Evolutionary conservation across 2,888 invertebrate genomes (phyloP).

Genomic region (Cylloceria caligata): DNA sequence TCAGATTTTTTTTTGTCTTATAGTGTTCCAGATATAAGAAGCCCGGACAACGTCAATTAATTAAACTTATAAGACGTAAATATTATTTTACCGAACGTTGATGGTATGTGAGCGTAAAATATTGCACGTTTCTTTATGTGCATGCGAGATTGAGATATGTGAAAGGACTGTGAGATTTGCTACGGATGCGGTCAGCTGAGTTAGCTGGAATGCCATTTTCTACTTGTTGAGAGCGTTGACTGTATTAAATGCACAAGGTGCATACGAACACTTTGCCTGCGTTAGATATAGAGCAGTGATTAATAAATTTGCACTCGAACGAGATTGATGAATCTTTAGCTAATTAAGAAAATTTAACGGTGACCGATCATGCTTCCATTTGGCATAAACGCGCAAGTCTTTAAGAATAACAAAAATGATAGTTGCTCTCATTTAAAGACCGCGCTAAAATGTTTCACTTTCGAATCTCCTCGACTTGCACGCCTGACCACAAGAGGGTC

Average conservation of each 20-base stretch:
- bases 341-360: conserved; percentile 61
- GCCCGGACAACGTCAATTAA: too few relatives aligned
- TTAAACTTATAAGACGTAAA: conserved; percentile 13
- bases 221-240: conserved; percentile 11
- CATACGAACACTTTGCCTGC: conserved; percentile 22
- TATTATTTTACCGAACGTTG: conserved; percentile 18
- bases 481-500: conserved; percentile 60
- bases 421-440: background rate
- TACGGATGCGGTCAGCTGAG: conserved; percentile 38
- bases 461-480: conserved; percentile 64
- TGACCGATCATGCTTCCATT: conserved; percentile 34
- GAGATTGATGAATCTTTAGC: conserved; percentile 56
- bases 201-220: conserved; percentile 44
- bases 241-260: background rate
- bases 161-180: conserved; percentile 44
- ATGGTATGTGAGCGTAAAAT: conserved; percentile 2
- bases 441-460: conserved; percentile 65
- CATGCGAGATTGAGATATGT: conserved; percentile 43
- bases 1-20: too few relatives aligned
- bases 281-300: conserved; percentile 13
- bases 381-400: conserved; percentile 12
- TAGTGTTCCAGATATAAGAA: too few relatives aligned
- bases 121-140: background rate
- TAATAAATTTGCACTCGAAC: conserved; percentile 56
- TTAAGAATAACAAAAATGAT: conserved; percentile 13